Evolutionary conservation across 2,797 vertebrate genomes (phyloP).

Genomic region (Gallirallus australis): DNA sequence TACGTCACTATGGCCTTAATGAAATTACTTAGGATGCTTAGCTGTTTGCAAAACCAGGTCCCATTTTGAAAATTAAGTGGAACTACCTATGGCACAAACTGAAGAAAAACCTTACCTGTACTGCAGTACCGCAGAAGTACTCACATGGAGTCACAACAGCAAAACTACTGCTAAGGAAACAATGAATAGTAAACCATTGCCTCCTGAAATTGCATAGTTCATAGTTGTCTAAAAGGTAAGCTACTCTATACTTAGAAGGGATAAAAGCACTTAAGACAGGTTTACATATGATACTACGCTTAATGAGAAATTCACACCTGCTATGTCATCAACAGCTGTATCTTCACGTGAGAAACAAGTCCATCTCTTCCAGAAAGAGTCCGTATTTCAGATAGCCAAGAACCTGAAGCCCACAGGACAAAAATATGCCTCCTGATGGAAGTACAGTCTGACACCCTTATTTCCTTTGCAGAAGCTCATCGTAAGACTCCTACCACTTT

Average conservation of each 20-base stretch:
- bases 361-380: not conserved
- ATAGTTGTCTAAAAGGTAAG: not conserved
- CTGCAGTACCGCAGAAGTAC: not conserved
- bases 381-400: not conserved
- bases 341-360: not conserved
- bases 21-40: not conserved
- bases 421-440: not conserved
- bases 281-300: not conserved
- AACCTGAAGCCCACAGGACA: not conserved
- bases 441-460: not conserved
- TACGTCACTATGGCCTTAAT: not conserved
- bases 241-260: no score
- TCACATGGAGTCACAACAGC: not conserved
- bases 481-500: not conserved
- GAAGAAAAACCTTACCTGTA: not conserved
- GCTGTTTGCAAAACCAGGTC: not conserved
- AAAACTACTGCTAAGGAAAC: not conserved
- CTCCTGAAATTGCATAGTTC: not conserved
- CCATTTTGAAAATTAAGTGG: no score
- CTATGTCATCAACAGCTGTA: not conserved
- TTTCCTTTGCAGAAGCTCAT: not conserved
- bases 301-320: not conserved
- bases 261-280: no score
- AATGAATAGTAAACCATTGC: not conserved
- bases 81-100: not conserved